A percentile compares a stretch with the other conserved stretches of the same genome.
phyloP scores from a whole-genome alignment of 37 sponge, comb jelly and placozoan genomes.

The Aphrocallistes beatrix region DNA sequence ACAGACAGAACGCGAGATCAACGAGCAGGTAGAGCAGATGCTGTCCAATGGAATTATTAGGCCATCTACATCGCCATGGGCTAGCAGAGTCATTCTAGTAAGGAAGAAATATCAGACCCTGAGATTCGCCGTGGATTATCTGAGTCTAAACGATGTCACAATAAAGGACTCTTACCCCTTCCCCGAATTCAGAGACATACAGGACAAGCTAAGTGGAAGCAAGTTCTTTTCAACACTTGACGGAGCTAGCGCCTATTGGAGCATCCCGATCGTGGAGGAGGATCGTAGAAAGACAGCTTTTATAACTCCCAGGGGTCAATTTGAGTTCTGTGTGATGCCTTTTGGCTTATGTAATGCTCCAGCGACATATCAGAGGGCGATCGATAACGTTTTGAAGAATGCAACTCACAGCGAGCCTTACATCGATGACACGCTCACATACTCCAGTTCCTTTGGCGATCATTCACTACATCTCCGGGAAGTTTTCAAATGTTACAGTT shows the following conservation, averaged over 20 bases:
- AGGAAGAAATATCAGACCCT: neutral
- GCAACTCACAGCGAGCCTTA: neutral
- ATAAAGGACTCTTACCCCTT: neutral
- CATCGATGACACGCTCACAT: no score
- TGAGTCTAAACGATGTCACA: neutral
- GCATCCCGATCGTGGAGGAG: no score
- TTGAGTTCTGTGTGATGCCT: no score
- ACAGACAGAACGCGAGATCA: neutral
- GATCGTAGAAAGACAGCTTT: no score
- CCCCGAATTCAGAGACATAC: neutral
- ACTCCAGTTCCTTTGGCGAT: no score
- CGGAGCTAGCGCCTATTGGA: no score
- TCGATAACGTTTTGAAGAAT: neutral
- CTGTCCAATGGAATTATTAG: neutral
- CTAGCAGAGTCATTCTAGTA: neutral
- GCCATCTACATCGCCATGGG: neutral
- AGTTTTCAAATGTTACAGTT: no score
- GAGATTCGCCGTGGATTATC: no score
- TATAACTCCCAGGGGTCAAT: no score
- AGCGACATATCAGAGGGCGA: neutral
- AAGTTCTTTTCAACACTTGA: no score
- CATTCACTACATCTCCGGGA: no score
- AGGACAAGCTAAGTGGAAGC: neutral
- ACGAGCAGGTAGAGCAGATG: neutral
- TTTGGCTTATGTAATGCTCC: no score